phyloP scores from a whole-genome alignment of 2,888 invertebrate species.

The Andrena dorsata region DNA sequence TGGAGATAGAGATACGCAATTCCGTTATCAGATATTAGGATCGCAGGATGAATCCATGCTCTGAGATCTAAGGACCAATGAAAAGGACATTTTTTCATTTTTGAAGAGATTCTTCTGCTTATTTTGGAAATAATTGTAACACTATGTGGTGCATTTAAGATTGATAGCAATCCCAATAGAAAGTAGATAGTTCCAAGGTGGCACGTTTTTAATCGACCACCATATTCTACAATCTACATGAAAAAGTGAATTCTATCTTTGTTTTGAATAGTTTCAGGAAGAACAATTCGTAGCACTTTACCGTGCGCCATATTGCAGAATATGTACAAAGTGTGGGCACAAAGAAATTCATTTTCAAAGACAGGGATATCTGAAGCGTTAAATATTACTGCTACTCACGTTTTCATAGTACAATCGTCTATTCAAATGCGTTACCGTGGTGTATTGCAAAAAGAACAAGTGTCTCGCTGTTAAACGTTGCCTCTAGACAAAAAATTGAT shows the following conservation, averaged over 20 bases:
- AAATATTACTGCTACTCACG: conserved; percentile 11
- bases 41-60: no score
- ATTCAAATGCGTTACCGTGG: not conserved
- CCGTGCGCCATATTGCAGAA: not conserved
- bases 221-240: no score
- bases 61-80: not conserved
- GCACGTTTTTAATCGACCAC: not conserved
- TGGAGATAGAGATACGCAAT: not conserved
- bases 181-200: no score
- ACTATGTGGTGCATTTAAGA: no score
- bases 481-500: conserved; percentile 1
- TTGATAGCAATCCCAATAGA: no score
- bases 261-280: not conserved
- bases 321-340: not conserved
- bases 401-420: not conserved
- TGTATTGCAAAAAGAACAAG: conserved; percentile 3
- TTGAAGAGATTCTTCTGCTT: no score
- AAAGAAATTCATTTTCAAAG: not conserved
- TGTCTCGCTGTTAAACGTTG: not conserved
- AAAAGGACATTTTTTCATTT: not conserved
- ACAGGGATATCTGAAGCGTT: not conserved
- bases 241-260: not conserved
- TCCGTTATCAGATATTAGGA: not conserved
- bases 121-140: no score
- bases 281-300: not conserved